Conservation (phyloP, 1,140 invertebrate species). For the Drosophila murphyi region DNA sequence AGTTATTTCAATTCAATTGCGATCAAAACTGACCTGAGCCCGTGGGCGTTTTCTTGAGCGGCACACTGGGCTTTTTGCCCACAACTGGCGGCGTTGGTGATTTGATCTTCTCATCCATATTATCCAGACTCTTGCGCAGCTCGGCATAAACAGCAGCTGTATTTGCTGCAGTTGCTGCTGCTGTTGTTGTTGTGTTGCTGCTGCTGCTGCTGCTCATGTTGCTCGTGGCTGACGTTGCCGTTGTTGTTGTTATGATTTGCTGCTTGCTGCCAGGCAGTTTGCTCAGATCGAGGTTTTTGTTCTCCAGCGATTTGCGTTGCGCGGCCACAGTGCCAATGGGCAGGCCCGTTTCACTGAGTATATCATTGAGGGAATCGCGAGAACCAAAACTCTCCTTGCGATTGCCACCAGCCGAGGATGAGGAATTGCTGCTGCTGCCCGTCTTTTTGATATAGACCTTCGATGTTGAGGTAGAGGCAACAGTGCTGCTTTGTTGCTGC, state of each 20-base stretch:
- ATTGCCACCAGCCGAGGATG: conserved; percentile 44
- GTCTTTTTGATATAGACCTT: conserved; percentile 83
- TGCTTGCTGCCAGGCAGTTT: conserved; percentile 62
- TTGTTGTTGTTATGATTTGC: conserved; percentile 30
- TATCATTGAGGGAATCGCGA: conserved; percentile 83
- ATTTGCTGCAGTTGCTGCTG: conserved; percentile 39
- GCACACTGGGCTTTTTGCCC: conserved; percentile 87
- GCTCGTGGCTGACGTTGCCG: conserved; percentile 4
- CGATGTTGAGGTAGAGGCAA: conserved; percentile 52
- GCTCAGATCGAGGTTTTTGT: conserved; percentile 78
- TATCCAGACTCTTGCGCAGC: conserved; percentile 80
- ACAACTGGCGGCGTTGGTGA: conserved; percentile 79
- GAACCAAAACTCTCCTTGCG: conserved; percentile 84
- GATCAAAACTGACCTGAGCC: conserved; percentile 68
- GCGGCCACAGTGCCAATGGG: conserved; percentile 84
- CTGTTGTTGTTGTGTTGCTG: conserved; percentile 34
- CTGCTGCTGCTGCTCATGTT: conserved; percentile 23
- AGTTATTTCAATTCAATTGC: conserved; percentile 19
- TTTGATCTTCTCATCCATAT: conserved; percentile 80
- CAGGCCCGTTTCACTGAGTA: conserved; percentile 78
- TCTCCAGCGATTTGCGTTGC: conserved; percentile 85
- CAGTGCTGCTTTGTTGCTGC: conserved; percentile 46
- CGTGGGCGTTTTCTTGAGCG: conserved; percentile 88
- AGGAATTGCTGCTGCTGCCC: conserved; percentile 62
- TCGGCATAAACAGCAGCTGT: conserved; percentile 51